phyloP scores from a whole-genome alignment of 2,113 vertebrate species.

The Mirza zaza region DNA sequence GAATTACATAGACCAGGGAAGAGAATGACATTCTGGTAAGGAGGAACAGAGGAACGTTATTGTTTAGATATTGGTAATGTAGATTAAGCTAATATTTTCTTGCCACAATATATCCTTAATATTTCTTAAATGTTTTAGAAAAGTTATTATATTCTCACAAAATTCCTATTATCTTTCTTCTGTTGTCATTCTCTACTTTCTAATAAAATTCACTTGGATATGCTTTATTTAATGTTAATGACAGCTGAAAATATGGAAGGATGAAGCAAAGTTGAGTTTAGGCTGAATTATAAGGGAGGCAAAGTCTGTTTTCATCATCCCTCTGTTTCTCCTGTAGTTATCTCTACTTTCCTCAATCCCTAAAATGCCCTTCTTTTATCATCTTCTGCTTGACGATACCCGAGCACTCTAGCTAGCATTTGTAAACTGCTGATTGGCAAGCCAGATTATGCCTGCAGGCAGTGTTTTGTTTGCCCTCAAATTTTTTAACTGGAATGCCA shows the following conservation, averaged over 20 bases:
- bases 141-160: not conserved
- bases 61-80: not conserved
- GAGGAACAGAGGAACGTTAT: not conserved
- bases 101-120: not conserved
- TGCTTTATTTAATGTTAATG: constrained; percentile 35
- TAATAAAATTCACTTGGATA: not conserved
- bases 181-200: constrained; percentile 12
- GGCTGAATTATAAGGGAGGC: not conserved
- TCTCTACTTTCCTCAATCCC: not conserved
- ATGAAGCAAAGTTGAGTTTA: not conserved
- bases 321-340: not conserved
- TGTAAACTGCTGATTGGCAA: constrained; percentile 12
- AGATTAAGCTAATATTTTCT: not conserved
- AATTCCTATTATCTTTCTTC: not conserved
- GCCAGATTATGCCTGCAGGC: not conserved
- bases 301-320: not conserved
- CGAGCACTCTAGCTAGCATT: not conserved
- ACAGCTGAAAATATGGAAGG: not conserved
- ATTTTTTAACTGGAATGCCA: not conserved
- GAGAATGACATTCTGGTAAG: not conserved
- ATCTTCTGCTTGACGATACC: not conserved
- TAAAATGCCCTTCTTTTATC: not conserved
- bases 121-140: not conserved
- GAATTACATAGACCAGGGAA: not conserved
- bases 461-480: not conserved